These are phyloP conservation scores for Drosophila conformis DNA, from an alignment of 2,888 invertebrate genomes.

Conservation along the genomic window DNA sequence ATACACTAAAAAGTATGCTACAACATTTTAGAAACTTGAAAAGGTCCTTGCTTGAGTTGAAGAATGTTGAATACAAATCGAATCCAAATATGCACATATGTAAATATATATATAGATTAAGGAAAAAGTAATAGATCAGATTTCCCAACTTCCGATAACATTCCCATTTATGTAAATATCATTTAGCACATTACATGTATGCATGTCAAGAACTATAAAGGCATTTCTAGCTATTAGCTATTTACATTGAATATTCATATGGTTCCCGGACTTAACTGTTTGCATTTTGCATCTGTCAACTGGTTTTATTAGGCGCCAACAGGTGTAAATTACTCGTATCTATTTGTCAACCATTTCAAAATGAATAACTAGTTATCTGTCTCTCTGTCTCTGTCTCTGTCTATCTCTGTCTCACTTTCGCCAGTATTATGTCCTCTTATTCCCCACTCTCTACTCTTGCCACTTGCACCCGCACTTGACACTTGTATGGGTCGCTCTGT, in stretches of 20 bases:
- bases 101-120: not conserved
- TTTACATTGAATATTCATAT: not conserved
- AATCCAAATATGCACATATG: not conserved
- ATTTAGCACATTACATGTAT: not conserved
- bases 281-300: slow-evolving; percentile 38
- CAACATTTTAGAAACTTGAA: not conserved
- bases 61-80: too few species aligned
- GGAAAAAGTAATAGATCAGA: not conserved
- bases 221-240: not conserved
- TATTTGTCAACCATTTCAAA: slow-evolving; percentile 1
- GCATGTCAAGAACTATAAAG: not conserved
- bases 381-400: slow-evolving; percentile 3
- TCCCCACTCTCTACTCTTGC: not conserved
- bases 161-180: not conserved
- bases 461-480: slow-evolving; percentile 53
- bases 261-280: slow-evolving; percentile 7
- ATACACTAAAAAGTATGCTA: slow-evolving; percentile 41
- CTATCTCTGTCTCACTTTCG: not conserved
- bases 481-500: slow-evolving; percentile 41
- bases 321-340: slow-evolving; percentile 28
- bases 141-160: not conserved
- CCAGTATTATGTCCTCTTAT: not conserved
- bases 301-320: slow-evolving; percentile 33
- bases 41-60: not conserved
- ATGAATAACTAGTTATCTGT: slow-evolving; percentile 4